Evolutionary conservation across 2,113 vertebrate species (phyloP).

Genomic region (Mastomys natalensis): DNA sequence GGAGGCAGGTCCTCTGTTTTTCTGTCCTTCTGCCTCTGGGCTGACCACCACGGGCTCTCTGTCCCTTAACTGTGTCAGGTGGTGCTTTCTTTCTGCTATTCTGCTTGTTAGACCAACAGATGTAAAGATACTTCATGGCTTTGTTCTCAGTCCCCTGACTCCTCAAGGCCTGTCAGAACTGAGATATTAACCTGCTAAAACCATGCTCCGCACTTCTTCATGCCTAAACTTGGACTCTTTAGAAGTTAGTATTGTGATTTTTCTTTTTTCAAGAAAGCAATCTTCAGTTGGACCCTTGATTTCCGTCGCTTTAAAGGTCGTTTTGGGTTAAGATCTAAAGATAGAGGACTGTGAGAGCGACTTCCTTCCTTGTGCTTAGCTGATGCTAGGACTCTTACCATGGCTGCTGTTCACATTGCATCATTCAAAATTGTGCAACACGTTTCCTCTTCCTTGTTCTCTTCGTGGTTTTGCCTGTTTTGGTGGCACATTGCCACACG

Average conservation of each 20-base stretch:
- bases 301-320: not conserved
- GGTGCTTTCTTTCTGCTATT: not conserved
- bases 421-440: not conserved
- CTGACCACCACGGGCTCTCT: not conserved
- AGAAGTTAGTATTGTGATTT: too few species aligned
- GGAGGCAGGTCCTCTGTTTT: not conserved
- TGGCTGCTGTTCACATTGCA: not conserved
- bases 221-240: not conserved
- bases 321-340: not conserved
- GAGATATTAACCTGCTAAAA: too few species aligned
- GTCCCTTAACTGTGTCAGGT: not conserved
- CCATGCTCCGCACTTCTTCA: too few species aligned
- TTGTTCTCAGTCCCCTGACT: not conserved
- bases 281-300: not conserved
- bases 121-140: not conserved
- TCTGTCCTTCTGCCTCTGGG: not conserved
- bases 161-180: not conserved
- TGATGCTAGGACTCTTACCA: fast-evolving
- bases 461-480: not conserved
- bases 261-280: not conserved
- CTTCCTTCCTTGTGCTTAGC: fast-evolving
- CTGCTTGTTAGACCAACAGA: not conserved
- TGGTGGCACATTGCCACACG: not conserved
- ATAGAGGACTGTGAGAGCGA: not conserved
- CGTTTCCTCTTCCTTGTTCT: not conserved